phyloP scores from a whole-genome alignment of 2,113 vertebrate genomes.

The Platichthys stellatus region DNA sequence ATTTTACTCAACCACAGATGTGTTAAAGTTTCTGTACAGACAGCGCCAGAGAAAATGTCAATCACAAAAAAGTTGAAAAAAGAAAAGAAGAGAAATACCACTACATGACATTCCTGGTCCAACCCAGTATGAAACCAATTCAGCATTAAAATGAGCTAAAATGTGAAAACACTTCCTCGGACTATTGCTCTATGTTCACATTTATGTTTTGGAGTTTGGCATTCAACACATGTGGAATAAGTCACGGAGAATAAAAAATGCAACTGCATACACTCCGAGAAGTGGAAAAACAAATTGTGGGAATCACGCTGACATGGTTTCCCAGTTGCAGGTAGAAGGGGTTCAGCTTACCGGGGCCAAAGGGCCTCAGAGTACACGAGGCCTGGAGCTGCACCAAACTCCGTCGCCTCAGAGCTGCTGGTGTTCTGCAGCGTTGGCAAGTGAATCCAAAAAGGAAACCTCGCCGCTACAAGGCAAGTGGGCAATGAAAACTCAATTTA shows the following conservation, averaged over 20 bases:
- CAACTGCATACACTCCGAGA: constrained; percentile 26
- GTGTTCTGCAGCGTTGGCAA: constrained; percentile 36
- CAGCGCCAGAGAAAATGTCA: not conserved
- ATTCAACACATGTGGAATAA: not conserved
- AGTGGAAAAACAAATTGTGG: constrained; percentile 50
- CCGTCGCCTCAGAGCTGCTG: constrained; percentile 19
- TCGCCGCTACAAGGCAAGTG: constrained; percentile 58
- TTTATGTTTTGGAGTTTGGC: not conserved
- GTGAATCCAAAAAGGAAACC: constrained; percentile 63
- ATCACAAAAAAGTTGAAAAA: not conserved
- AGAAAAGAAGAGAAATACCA: not conserved
- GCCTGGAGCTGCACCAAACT: constrained; percentile 57
- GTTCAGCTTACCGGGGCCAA: constrained; percentile 38
- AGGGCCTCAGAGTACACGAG: constrained; percentile 40
- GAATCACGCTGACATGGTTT: constrained; percentile 35
- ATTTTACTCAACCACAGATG: constrained; percentile 23
- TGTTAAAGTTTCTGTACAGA: constrained; percentile 25
- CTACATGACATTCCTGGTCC: not conserved
- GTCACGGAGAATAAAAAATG: constrained; percentile 31
- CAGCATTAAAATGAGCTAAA: not conserved
- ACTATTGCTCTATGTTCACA: constrained; percentile 1
- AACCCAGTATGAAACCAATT: not conserved
- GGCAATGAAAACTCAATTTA: constrained; percentile 67
- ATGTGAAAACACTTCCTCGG: not conserved
- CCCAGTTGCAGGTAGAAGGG: constrained; percentile 41